These are phyloP conservation scores for Neosilurus hyrtlii DNA, from an alignment of 2,797 vertebrate species.

Conservation along the genomic window DNA sequence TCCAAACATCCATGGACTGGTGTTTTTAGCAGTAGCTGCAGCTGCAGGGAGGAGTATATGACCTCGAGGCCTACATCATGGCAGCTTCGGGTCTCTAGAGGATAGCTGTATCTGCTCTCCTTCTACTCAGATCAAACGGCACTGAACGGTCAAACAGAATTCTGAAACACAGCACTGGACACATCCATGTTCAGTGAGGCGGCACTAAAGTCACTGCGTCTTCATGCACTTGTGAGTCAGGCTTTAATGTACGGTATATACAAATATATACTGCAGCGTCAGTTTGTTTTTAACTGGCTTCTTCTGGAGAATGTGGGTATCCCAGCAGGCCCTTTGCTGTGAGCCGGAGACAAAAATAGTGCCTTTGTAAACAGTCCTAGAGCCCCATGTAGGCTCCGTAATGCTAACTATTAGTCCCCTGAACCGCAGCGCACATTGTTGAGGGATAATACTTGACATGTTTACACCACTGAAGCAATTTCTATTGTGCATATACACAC, in stretches of 20 bases:
- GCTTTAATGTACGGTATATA: constrained; percentile 48
- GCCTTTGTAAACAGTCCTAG: constrained; percentile 49
- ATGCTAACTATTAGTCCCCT: constrained; percentile 32
- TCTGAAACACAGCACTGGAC: constrained; percentile 61
- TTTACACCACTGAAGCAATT: constrained; percentile 56
- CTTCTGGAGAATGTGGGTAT: constrained; percentile 37
- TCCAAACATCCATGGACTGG: background rate
- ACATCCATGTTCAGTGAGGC: constrained; percentile 54
- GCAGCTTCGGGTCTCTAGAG: constrained; percentile 66
- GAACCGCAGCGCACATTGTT: constrained; percentile 35
- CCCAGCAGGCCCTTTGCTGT: constrained; percentile 21
- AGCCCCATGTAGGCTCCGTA: constrained; percentile 26
- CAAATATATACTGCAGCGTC: constrained; percentile 46
- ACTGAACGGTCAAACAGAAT: constrained; percentile 68
- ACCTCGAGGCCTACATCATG: constrained; percentile 64
- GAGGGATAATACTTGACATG: constrained; percentile 53
- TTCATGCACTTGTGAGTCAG: constrained; percentile 52
- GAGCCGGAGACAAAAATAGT: constrained; percentile 34
- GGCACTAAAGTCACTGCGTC: constrained; percentile 48
- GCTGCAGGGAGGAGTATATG: constrained; percentile 21
- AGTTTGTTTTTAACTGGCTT: constrained; percentile 37
- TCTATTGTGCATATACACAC: constrained; percentile 44
- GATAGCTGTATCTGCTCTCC: constrained; percentile 58
- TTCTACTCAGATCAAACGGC: constrained; percentile 64
- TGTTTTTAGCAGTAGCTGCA: constrained; percentile 22